Conservation (phyloP, 2,113 vertebrate genomes). For the Xyrauchen texanus region DNA sequence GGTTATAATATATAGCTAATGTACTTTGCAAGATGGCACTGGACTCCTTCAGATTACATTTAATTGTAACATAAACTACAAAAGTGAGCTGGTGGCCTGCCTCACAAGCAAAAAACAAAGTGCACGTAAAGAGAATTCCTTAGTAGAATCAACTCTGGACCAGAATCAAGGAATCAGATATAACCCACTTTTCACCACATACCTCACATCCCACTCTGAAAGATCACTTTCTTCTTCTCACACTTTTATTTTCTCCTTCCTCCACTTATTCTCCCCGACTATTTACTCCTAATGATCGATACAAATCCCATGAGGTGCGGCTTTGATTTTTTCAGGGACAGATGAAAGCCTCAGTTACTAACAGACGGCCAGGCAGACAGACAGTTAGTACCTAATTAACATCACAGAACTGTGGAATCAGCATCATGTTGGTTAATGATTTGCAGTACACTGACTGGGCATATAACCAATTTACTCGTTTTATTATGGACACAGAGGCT, state of each 20-base stretch:
- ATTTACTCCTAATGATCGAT: constrained; percentile 26
- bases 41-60: too few relatives aligned
- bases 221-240: background rate
- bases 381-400: constrained; percentile 30
- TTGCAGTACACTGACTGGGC: background rate
- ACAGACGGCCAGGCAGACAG: constrained; percentile 1
- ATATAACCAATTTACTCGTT: background rate
- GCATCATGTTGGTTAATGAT: constrained; percentile 20
- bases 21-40: constrained; percentile 11
- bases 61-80: background rate
- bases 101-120: background rate
- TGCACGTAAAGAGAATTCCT: background rate
- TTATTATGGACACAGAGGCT: background rate
- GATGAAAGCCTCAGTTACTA: constrained; percentile 35
- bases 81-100: background rate
- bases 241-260: background rate
- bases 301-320: constrained; percentile 7
- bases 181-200: background rate
- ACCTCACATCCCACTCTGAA: background rate
- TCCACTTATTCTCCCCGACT: background rate
- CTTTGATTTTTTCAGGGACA: constrained; percentile 21
- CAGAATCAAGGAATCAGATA: too few relatives aligned
- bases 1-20: constrained; percentile 1
- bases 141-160: background rate
- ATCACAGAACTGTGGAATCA: constrained; percentile 20